Base-by-base conservation (phyloP, 2,113 vertebrate genomes). In the Apaloderma vittatum region DNA sequence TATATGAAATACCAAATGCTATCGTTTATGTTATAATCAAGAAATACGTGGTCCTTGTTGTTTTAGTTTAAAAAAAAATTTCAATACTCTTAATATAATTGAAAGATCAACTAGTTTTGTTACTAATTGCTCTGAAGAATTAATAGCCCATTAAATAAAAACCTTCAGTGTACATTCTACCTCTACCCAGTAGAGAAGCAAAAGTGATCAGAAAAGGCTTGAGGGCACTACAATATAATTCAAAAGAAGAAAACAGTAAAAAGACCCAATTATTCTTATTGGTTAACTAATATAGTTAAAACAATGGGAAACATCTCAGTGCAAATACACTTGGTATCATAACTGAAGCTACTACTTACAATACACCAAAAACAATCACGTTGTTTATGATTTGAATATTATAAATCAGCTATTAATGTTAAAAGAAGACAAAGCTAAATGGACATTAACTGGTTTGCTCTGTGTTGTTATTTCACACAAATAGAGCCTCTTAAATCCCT, bases 111-210 rank as follows among this genome's bases (percentile, higher is more conserved):
- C 36, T 54, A 20, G 13, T 86, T 76, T 84, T 92, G 27, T 84
- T 63, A 93, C n/a, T 27, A 86, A 27, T 27, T 83, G 29, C 36
- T 93, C 88, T 79, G 55, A 92, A 90, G 63, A 88, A 83, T 68
- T 88, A 86, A 86, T 26, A 72, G 61, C 12, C 29, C 52, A 55
- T 67, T 81, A 74, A 88, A 82, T 18, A 85, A 78, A 52, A 93
- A 58, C 2, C 34, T 40, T 57, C 51, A 77, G 27, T 24, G 43
- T 67, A 76, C 48, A 27, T 68, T 89, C 67, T 57, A 36, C 63
- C 58, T 93, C 80, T 67, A 85, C 32, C 40, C 84, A 78, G 43
- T 2, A 79, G n/a, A 81, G 66, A 95, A 91, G 57, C 5, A 52
- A 66, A 79, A 91, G 48, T 51, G 24, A 81, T 63, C 37, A 68